These are phyloP conservation scores for Siniperca obscura DNA, from an alignment of 2,797 vertebrate genomes.

Conservation along the genomic window DNA sequence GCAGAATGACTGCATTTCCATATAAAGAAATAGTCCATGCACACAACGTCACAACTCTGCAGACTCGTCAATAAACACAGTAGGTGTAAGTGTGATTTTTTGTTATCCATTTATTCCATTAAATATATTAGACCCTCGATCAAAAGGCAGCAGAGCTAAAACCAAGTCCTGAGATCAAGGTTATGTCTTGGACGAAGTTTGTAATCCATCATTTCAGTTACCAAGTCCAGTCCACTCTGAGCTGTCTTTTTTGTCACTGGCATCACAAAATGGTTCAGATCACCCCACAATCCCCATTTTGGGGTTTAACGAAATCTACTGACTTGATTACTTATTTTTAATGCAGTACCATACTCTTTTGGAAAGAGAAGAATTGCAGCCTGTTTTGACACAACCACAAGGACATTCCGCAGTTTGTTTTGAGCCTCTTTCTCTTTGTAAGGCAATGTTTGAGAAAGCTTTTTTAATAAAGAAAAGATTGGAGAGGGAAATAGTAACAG, in stretches of 20 bases:
- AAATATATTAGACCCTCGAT: neutral
- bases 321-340: neutral
- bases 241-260: too few species aligned
- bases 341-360: neutral
- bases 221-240: neutral
- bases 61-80: neutral
- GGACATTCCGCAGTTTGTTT: conserved; percentile 7
- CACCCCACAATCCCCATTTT: too few species aligned
- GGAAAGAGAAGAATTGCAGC: neutral
- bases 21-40: neutral
- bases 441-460: conserved; percentile 2
- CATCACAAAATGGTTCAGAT: too few species aligned
- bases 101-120: neutral
- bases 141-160: neutral
- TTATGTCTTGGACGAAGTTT: neutral
- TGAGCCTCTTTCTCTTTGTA: neutral
- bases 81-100: neutral
- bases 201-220: neutral
- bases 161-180: neutral
- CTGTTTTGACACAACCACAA: neutral
- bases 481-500: neutral
- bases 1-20: neutral
- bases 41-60: neutral
- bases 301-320: neutral
- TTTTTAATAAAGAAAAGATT: conserved; percentile 19